Percentiles rank a stretch among this genome's conserved stretches.
These are phyloP conservation scores for Heterotilapia buettikoferi DNA, from an alignment of 2,113 vertebrate genomes.

Conservation along the genomic window DNA sequence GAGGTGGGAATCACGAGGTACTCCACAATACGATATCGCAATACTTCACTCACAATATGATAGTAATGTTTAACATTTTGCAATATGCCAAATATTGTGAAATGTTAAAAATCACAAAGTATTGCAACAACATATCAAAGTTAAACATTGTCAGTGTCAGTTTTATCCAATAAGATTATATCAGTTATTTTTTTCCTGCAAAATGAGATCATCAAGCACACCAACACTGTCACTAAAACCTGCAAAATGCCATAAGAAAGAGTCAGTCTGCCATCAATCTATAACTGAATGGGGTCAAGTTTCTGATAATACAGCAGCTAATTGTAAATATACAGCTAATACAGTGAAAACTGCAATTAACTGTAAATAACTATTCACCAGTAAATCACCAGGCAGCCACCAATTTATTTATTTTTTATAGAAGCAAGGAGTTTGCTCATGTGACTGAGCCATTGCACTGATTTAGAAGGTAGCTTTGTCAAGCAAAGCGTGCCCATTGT, in stretches of 20 bases:
- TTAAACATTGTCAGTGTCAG: background rate
- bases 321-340: background rate
- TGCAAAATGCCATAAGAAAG: background rate
- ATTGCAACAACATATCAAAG: background rate
- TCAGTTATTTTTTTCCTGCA: background rate
- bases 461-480: background rate
- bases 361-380: background rate
- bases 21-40: background rate
- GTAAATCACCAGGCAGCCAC: background rate
- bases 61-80: background rate
- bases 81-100: background rate
- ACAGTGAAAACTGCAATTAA: background rate
- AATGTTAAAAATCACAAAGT: background rate
- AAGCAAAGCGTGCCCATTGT: background rate
- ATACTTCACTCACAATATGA: background rate
- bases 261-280: background rate
- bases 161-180: background rate
- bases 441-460: background rate
- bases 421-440: background rate
- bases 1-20: background rate
- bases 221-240: background rate
- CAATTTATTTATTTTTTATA: background rate
- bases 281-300: background rate
- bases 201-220: background rate
- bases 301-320: background rate